These are phyloP conservation scores for Cynaeus angustus DNA, from an alignment of 2,888 invertebrate species.

Conservation along the genomic window DNA sequence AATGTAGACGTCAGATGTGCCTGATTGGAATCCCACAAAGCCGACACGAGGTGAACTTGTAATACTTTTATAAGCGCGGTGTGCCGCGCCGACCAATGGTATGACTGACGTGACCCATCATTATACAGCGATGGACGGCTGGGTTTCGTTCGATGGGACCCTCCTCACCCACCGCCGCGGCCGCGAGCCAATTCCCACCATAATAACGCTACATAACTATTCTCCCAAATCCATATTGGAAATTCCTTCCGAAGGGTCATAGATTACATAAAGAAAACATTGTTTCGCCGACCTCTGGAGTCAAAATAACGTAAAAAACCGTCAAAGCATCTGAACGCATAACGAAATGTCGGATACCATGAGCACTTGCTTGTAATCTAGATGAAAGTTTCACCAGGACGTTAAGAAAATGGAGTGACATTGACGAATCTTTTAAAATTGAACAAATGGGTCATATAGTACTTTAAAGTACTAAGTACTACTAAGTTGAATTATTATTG, in stretches of 20 bases:
- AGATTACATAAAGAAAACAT: neutral
- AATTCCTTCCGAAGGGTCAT: conserved; percentile 22
- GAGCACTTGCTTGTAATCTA: no score
- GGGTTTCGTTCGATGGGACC: conserved; percentile 48
- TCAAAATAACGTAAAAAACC: no score
- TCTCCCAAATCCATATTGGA: conserved; percentile 34
- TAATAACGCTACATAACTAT: conserved; percentile 32
- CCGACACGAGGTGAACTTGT: conserved; percentile 62
- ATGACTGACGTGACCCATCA: conserved; percentile 72
- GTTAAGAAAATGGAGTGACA: no score
- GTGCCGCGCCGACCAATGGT: conserved; percentile 65
- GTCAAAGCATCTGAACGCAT: no score
- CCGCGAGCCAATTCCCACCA: conserved; percentile 61
- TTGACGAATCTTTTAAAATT: no score
- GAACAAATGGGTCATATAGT: no score
- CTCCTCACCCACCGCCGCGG: conserved; percentile 61
- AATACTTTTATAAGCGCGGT: conserved; percentile 67
- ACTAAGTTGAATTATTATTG: no score
- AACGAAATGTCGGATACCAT: no score
- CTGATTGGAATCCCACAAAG: conserved; percentile 67
- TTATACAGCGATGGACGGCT: conserved; percentile 66
- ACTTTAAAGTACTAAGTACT: no score
- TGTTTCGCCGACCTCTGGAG: no score
- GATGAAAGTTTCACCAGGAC: no score
- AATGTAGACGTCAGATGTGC: conserved; percentile 66